These are phyloP conservation scores for Eulithis testata DNA, from an alignment of 2,888 invertebrate species.

Conservation along the genomic window DNA sequence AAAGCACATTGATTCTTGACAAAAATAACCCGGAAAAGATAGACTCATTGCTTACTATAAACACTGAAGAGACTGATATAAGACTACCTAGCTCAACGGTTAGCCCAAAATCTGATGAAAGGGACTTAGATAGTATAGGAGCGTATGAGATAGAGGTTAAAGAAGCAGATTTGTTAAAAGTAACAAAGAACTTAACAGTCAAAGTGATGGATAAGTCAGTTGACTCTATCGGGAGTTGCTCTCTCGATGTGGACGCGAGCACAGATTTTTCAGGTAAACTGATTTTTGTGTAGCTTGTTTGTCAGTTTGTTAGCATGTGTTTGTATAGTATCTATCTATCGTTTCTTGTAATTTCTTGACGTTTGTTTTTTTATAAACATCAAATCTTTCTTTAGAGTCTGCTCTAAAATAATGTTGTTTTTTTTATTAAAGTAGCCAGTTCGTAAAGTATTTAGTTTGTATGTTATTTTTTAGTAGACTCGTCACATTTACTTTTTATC, in stretches of 20 bases:
- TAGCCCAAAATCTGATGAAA: slow-evolving; percentile 68
- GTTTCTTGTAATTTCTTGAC: slow-evolving; percentile 17
- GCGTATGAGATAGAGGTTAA: slow-evolving; percentile 79
- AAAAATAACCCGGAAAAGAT: slow-evolving; percentile 69
- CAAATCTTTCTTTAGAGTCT: slow-evolving; percentile 18
- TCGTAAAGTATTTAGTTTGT: slow-evolving; percentile 16
- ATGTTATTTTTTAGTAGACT: slow-evolving; percentile 28
- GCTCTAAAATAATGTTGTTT: slow-evolving; percentile 19
- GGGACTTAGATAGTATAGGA: slow-evolving; percentile 76
- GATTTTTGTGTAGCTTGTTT: slow-evolving; percentile 53
- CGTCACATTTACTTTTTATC: slow-evolving; percentile 30
- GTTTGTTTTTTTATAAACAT: slow-evolving; percentile 26
- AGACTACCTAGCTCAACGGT: slow-evolving; percentile 76
- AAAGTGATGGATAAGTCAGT: slow-evolving; percentile 90
- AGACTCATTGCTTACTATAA: slow-evolving; percentile 72
- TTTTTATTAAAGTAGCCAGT: slow-evolving; percentile 1
- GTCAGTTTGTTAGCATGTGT: slow-evolving; percentile 49
- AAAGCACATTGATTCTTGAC: slow-evolving; percentile 78
- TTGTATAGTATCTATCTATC: slow-evolving; percentile 36
- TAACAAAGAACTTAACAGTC: slow-evolving; percentile 71
- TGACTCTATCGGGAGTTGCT: slow-evolving; percentile 95
- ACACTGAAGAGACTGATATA: slow-evolving; percentile 78
- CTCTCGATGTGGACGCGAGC: slow-evolving; percentile 92
- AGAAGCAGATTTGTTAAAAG: slow-evolving; percentile 72
- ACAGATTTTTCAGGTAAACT: slow-evolving; percentile 89